Percentiles rank a stretch among this genome's conserved stretches.
phyloP scores from a whole-genome alignment of 2,113 vertebrate species.

The Copsychus sechellarum region DNA sequence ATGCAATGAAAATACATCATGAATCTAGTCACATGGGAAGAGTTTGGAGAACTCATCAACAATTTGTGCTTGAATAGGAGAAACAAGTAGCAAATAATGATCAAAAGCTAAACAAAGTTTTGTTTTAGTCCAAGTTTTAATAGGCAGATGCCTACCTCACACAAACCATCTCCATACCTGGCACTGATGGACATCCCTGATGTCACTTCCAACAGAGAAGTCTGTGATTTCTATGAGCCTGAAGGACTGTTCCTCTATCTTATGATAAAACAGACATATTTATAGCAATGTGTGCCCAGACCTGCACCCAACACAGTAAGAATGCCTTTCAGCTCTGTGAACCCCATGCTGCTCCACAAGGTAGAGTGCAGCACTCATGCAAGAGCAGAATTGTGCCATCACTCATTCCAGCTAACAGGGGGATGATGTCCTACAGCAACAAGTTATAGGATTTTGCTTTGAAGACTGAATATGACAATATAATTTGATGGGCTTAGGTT shows the following conservation, averaged over 20 bases:
- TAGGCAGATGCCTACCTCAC: not conserved
- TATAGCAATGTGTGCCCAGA: not conserved
- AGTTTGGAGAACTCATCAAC: not conserved
- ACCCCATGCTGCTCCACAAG: not conserved
- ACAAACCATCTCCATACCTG: not conserved
- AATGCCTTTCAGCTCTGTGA: not conserved
- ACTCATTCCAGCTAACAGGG: not conserved
- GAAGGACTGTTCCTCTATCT: not conserved
- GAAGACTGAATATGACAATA: not conserved
- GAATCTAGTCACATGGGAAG: not conserved
- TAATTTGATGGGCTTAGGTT: not conserved
- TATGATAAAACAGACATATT: not conserved
- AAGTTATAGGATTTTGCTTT: not conserved
- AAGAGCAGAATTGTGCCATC: fast-evolving
- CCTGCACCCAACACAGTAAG: fast-evolving
- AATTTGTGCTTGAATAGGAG: not conserved
- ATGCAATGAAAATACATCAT: not conserved
- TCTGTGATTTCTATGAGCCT: not conserved
- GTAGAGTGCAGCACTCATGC: fast-evolving
- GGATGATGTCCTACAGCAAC: not conserved
- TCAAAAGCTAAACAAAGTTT: not conserved
- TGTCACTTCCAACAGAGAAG: not conserved
- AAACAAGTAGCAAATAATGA: not conserved
- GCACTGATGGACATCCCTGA: not conserved
- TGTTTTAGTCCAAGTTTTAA: not conserved